Evolutionary conservation across 1,140 invertebrate species (phyloP).

Genomic region (Ostrea denselamellosa): DNA sequence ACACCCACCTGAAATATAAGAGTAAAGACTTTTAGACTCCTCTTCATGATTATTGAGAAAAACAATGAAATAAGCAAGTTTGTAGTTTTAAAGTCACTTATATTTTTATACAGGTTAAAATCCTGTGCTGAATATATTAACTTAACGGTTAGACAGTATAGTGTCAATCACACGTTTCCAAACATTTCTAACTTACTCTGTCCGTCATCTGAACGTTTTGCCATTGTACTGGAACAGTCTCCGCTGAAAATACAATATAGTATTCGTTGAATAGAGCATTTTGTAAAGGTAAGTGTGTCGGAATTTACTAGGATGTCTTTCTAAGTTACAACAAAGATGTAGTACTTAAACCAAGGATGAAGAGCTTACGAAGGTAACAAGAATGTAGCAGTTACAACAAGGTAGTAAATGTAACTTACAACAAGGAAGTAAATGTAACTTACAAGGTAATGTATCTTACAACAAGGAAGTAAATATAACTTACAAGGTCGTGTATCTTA

Average conservation of each 20-base stretch:
- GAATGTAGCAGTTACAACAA: too few relatives aligned
- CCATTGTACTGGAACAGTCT: slow-evolving; percentile 38
- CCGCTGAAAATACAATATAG: slow-evolving; percentile 26
- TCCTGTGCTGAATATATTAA: background rate
- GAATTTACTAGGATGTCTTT: too few relatives aligned
- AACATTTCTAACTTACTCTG: background rate
- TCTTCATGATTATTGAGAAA: background rate
- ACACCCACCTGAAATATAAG: slow-evolving; percentile 50
- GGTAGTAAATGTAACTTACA: too few relatives aligned
- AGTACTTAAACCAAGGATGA: too few relatives aligned
- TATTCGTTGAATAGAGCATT: too few relatives aligned
- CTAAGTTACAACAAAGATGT: too few relatives aligned
- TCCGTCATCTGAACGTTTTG: slow-evolving; percentile 43
- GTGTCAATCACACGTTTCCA: background rate
- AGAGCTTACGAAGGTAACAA: too few relatives aligned
- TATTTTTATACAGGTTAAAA: background rate
- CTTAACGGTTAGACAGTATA: background rate
- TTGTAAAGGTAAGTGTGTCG: background rate
- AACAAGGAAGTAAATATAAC: too few relatives aligned
- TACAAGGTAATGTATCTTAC: too few relatives aligned
- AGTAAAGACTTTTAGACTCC: background rate
- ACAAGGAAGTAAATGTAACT: too few relatives aligned
- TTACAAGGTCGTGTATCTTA: background rate
- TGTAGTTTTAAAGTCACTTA: too few relatives aligned
- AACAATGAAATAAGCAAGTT: background rate